These are phyloP conservation scores for Mercenaria mercenaria DNA, from an alignment of 1,140 invertebrate genomes.

Conservation along the genomic window DNA sequence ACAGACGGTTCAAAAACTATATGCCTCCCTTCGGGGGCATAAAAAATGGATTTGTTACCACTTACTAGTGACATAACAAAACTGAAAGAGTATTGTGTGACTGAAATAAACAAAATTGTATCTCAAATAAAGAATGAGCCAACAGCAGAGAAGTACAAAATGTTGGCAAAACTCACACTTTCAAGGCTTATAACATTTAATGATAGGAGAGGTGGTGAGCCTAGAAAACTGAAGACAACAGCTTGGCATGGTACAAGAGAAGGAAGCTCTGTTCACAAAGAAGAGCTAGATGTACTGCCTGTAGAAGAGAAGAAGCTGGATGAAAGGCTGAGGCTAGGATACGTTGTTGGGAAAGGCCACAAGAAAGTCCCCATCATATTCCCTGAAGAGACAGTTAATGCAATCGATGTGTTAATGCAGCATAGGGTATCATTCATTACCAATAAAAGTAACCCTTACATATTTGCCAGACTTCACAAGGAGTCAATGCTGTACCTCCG, in stretches of 20 bases:
- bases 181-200: slow-evolving; percentile 16
- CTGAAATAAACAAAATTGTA: slow-evolving; percentile 21
- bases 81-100: slow-evolving; percentile 22
- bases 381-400: neutral
- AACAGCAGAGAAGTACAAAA: neutral
- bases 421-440: neutral
- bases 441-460: neutral
- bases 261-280: neutral
- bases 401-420: slow-evolving; percentile 3
- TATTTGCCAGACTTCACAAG: slow-evolving; percentile 27
- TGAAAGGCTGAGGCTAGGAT: slow-evolving; percentile 22
- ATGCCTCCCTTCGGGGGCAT: too few relatives aligned
- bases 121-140: neutral
- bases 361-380: slow-evolving; percentile 46
- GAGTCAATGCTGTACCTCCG: neutral
- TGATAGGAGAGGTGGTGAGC: slow-evolving; percentile 44
- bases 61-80: slow-evolving; percentile 29
- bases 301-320: slow-evolving; percentile 27
- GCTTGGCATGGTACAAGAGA: neutral
- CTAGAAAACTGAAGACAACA: neutral
- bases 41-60: slow-evolving; percentile 19
- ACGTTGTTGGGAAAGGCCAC: slow-evolving; percentile 23
- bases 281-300: slow-evolving; percentile 28
- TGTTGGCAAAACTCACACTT: slow-evolving; percentile 17
- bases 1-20: too few relatives aligned